phyloP scores from a whole-genome alignment of 2,797 vertebrate genomes.

The Gobio occitaniae region DNA sequence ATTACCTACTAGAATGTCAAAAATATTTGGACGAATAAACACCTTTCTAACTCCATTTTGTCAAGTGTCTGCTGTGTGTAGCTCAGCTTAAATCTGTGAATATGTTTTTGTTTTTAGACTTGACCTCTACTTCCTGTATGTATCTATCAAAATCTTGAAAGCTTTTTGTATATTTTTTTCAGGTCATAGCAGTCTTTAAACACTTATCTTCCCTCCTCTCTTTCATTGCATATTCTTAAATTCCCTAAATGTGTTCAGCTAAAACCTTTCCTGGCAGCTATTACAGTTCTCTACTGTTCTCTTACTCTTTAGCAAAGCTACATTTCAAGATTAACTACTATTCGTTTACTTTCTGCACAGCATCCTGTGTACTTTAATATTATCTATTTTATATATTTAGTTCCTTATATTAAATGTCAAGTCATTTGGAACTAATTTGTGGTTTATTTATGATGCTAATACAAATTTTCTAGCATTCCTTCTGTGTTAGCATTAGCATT shows the following conservation, averaged over 20 bases:
- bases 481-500: not conserved
- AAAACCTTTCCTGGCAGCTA: conserved; percentile 16
- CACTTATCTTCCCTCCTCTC: not conserved
- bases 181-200: conserved; percentile 4
- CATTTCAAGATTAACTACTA: not conserved
- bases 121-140: not conserved
- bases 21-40: conserved; percentile 1
- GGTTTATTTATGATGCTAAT: not conserved
- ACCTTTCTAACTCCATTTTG: not conserved
- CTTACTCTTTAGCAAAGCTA: conserved; percentile 7
- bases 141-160: conserved; percentile 9
- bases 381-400: not conserved
- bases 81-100: not conserved
- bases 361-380: not conserved
- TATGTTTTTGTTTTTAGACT: not conserved
- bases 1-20: not conserved
- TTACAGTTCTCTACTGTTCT: not conserved
- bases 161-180: not conserved
- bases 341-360: not conserved
- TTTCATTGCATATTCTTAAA: conserved; percentile 11
- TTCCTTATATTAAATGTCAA: not conserved
- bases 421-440: not conserved
- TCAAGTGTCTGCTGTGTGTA: conserved; percentile 2
- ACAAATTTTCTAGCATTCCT: not conserved
- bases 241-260: not conserved